Conservation (phyloP, 2,888 invertebrate species). For the Sinhomidia bicolor region DNA sequence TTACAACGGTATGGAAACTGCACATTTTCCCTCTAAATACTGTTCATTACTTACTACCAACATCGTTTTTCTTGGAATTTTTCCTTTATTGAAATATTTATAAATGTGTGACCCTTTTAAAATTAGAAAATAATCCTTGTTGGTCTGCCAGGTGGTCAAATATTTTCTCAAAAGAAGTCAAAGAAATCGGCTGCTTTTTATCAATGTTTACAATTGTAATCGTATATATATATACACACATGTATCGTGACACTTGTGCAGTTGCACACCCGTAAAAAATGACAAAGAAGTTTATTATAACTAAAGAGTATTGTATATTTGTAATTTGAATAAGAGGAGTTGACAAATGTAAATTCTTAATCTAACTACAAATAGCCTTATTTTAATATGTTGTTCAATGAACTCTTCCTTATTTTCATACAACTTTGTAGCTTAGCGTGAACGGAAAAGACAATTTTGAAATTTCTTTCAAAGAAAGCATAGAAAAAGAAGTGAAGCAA, state of each 20-base stretch:
- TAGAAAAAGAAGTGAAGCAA: conserved; percentile 1
- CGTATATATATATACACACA: neutral
- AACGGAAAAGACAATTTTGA: no score
- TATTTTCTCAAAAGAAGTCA: conserved; percentile 26
- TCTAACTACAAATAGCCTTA: neutral
- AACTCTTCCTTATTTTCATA: conserved; percentile 24
- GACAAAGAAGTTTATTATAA: no score
- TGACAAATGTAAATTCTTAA: neutral
- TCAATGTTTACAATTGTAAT: no score
- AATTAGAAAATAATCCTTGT: neutral
- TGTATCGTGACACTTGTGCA: no score
- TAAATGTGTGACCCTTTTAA: conserved; percentile 4
- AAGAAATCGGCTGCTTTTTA: conserved; percentile 44
- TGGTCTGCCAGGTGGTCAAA: conserved; percentile 62
- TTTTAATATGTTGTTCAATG: conserved; percentile 25
- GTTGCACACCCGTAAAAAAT: no score
- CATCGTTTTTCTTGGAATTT: conserved; percentile 1
- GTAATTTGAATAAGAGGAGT: neutral
- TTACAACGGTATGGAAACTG: no score
- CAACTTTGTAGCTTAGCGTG: no score
- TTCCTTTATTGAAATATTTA: conserved; percentile 37
- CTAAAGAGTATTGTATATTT: no score
- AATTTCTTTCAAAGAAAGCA: neutral
- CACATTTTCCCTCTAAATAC: no score
- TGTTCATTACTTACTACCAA: no score